Conservation (phyloP, 1,140 invertebrate species). For the Muscidifurax raptorellus region DNA sequence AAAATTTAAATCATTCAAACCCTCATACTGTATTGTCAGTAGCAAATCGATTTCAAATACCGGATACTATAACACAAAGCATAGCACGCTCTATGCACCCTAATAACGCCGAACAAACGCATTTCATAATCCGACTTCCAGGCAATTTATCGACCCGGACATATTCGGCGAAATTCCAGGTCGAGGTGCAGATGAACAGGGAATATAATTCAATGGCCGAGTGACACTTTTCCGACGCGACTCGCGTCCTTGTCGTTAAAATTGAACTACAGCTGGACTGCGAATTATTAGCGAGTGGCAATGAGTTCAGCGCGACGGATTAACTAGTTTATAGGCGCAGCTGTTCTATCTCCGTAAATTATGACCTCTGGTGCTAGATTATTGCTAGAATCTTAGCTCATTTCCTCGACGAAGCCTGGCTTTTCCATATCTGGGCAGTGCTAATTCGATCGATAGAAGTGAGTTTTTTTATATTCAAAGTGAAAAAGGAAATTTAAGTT, state of each 20-base stretch:
- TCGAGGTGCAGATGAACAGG: background rate
- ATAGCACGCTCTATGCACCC: no score
- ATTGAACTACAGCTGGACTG: background rate
- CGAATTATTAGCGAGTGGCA: background rate
- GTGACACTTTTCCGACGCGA: background rate
- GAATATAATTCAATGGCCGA: background rate
- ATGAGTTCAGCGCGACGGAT: constrained; percentile 4
- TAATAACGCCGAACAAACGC: background rate
- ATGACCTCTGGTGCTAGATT: constrained; percentile 1
- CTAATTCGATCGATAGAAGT: no score
- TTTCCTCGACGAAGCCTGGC: background rate
- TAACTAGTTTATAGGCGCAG: constrained; percentile 1
- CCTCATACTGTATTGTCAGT: no score
- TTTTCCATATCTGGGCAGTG: background rate
- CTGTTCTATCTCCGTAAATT: constrained; percentile 8
- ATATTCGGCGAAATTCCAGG: background rate
- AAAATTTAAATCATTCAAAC: no score
- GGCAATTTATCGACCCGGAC: background rate
- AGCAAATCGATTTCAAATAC: no score
- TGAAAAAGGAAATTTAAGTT: no score
- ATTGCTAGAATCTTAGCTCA: background rate
- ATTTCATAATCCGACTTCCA: background rate
- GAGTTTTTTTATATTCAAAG: no score
- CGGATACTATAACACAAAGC: no score
- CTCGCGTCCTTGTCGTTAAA: background rate